Evolutionary conservation across 2,888 invertebrate species (phyloP).

Genomic region (Calameuta idolon): DNA sequence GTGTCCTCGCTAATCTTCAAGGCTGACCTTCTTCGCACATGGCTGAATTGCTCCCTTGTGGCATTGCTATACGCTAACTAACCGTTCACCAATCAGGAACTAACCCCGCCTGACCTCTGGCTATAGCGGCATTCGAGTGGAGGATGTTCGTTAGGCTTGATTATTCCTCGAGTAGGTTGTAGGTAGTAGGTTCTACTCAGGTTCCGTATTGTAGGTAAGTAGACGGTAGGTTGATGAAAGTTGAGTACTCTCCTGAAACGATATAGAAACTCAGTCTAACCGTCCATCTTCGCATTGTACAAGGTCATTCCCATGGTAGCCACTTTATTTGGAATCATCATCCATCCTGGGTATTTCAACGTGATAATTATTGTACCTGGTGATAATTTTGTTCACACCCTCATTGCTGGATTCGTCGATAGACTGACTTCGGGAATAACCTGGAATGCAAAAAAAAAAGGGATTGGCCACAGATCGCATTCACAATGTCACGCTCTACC

Average conservation of each 20-base stretch:
- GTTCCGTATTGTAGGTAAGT: background rate
- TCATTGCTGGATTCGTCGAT: no score
- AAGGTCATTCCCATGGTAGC: background rate
- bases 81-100: conserved; percentile 33
- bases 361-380: no score
- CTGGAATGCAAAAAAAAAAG: no score
- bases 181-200: background rate
- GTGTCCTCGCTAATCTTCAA: background rate
- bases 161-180: conserved; percentile 32
- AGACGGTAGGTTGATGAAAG: background rate
- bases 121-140: conserved; percentile 6
- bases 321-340: background rate
- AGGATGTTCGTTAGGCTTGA: conserved; percentile 32
- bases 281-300: background rate
- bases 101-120: conserved; percentile 41
- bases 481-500: no score
- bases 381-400: no score
- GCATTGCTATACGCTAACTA: conserved; percentile 23
- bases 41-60: background rate
- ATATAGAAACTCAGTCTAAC: background rate
- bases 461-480: no score
- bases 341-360: background rate
- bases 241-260: background rate
- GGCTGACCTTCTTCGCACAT: background rate
- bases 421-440: no score